Conservation (phyloP, 2,888 invertebrate genomes). For the Pseudoips prasinana region DNA sequence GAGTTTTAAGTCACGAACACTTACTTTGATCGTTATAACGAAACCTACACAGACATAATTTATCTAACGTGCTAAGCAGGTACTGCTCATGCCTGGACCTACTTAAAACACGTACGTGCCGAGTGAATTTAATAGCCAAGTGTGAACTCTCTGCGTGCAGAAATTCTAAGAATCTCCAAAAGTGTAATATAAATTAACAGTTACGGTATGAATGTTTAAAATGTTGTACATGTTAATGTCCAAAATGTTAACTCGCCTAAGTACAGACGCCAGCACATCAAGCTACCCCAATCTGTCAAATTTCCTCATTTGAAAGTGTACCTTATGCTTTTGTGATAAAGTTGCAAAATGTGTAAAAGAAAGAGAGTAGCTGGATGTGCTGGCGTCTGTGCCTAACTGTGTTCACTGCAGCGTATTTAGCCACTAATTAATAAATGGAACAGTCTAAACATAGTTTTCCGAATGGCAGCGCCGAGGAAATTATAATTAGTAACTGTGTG, state of each 20-base stretch:
- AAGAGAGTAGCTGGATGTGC: no score
- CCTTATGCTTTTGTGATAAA: no score
- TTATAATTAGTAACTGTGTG: conserved; percentile 62
- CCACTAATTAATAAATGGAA: conserved; percentile 61
- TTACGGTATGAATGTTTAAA: conserved; percentile 21
- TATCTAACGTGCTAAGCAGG: no score
- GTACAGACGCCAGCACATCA: no score
- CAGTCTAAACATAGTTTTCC: conserved; percentile 61
- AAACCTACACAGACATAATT: no score
- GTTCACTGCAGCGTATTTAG: conserved; percentile 51
- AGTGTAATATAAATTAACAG: conserved; percentile 12
- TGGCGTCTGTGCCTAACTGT: no score
- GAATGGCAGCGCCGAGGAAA: conserved; percentile 57
- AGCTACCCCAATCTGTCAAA: no score
- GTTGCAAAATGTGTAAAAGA: no score
- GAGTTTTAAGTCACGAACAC: no score
- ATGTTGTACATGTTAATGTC: conserved; percentile 18
- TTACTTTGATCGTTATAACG: no score
- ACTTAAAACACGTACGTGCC: neutral
- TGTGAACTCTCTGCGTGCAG: neutral
- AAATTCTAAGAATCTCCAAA: neutral
- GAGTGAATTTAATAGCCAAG: neutral
- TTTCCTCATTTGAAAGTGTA: no score
- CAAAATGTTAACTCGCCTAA: conserved; percentile 35
- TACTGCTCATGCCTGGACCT: no score